Evolutionary conservation across 2,888 invertebrate genomes (phyloP).

Genomic region (Julus scandinavius): DNA sequence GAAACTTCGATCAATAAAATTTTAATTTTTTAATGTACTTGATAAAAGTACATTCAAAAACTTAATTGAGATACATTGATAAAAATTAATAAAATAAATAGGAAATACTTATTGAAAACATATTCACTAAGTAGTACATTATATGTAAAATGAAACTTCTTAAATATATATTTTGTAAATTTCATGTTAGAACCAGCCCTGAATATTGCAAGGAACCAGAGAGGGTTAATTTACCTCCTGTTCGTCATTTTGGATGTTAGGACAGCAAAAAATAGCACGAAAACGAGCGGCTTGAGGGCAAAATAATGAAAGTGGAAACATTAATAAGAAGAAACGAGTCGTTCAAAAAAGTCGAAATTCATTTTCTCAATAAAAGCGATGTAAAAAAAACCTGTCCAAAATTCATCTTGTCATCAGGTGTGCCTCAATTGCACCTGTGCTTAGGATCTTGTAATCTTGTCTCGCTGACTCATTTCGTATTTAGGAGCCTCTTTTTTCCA

Average conservation of each 20-base stretch:
- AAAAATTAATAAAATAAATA: too few relatives aligned
- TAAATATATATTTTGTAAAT: not conserved
- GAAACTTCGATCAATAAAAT: too few relatives aligned
- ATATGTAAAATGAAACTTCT: too few relatives aligned
- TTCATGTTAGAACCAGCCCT: not conserved
- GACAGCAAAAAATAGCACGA: not conserved
- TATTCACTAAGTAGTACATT: too few relatives aligned
- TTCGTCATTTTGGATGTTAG: not conserved
- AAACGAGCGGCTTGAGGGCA: conserved; percentile 8
- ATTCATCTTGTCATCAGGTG: conserved; percentile 52
- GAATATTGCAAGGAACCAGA: not conserved
- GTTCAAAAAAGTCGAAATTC: conserved; percentile 48
- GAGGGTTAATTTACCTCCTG: not conserved
- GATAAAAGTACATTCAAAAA: too few relatives aligned
- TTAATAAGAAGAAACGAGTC: conserved; percentile 37
- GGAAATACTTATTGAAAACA: too few relatives aligned
- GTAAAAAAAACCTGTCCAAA: conserved; percentile 37
- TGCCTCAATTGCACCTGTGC: conserved; percentile 47
- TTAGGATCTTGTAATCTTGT: not conserved
- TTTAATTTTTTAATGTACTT: too few relatives aligned
- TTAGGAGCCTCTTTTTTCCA: not conserved
- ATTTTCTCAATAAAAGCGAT: conserved; percentile 48
- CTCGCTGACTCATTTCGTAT: conserved; percentile 43
- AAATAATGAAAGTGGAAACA: not conserved
- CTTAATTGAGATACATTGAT: too few relatives aligned